Evolutionary conservation across 2,888 invertebrate genomes (phyloP), one percentile per base, ranked within the genome.

Genomic region (Hyalella azteca): DNA sequence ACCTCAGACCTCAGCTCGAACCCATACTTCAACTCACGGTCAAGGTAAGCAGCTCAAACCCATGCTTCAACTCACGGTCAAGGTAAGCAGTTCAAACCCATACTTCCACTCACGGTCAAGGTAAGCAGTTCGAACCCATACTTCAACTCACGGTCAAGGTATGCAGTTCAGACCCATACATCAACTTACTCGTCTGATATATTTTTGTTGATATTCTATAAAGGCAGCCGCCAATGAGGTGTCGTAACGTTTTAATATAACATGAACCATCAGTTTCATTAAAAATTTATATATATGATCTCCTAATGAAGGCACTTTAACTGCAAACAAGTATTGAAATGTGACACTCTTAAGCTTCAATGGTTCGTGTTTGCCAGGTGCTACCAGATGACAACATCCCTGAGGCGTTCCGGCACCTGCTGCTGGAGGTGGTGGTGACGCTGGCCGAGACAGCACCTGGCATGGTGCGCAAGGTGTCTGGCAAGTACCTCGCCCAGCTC

Each of bases 381-480:
- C 77, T 85, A 29, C 78, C 79, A 3, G 85, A 85, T 73, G 36
- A 73, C 9, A 84, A 85, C 11, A 79, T 88, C 73, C 87, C 87
- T 40, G 90, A 90, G 79, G 86, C 93, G 81, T 95, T 95, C 93
- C 91, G 96, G 36, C 97, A 98, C 87, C 90, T 98, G 81, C 93
- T 95, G 0, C 89, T 99, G 49, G 98, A 98, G 89, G 93, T 95
- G 15, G 93, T 96, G 83, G 90, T 91, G 7, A 92, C 93, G 0
- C 89, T 97, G 84, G 92, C 97, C 66, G 99, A 99, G 90, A 95
- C 95, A 41, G 96, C 97, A 7, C 95, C 98, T 0, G 95, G 97
- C 3, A 97, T 97, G 94, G 94, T 99, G 54, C 92, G 98, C 81
- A 98, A 98, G 89, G 93, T 93, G 85, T 95, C 95, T 19, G 92